These are phyloP conservation scores for Camarhynchus parvulus DNA, from an alignment of 2,113 vertebrate genomes.

Conservation along the genomic window DNA sequence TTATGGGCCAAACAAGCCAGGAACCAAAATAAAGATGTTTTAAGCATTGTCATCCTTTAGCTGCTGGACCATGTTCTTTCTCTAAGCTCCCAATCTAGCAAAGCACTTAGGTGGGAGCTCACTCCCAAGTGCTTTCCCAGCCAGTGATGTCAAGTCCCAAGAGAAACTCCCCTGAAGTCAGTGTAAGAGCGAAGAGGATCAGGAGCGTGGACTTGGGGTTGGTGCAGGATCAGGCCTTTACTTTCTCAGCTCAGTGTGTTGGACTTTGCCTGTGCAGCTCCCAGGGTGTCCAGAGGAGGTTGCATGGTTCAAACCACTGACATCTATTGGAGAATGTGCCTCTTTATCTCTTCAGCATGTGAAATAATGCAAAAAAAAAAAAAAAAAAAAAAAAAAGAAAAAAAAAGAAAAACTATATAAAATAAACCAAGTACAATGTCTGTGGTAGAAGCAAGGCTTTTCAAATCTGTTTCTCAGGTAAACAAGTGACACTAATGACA, in stretches of 20 bases:
- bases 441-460: conserved; percentile 73
- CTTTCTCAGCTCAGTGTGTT: conserved; percentile 7
- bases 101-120: not conserved
- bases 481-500: conserved; percentile 72
- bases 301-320: not conserved
- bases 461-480: conserved; percentile 75
- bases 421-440: conserved; percentile 45
- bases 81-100: not conserved
- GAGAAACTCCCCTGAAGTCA: not conserved
- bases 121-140: not conserved
- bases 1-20: not conserved
- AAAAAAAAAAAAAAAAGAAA: not conserved
- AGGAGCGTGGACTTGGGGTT: not conserved
- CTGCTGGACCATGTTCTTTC: not conserved
- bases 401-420: not conserved
- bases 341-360: conserved; percentile 37
- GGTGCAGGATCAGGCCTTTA: conserved; percentile 27
- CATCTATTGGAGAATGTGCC: conserved; percentile 51
- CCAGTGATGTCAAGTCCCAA: not conserved
- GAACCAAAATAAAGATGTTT: conserved; percentile 30
- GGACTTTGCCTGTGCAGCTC: conserved; percentile 51
- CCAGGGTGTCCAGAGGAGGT: not conserved
- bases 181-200: not conserved
- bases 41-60: not conserved
- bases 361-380: conserved; percentile 63